phyloP scores from a whole-genome alignment of 2,797 vertebrate species.

The Onychomys torridus region DNA sequence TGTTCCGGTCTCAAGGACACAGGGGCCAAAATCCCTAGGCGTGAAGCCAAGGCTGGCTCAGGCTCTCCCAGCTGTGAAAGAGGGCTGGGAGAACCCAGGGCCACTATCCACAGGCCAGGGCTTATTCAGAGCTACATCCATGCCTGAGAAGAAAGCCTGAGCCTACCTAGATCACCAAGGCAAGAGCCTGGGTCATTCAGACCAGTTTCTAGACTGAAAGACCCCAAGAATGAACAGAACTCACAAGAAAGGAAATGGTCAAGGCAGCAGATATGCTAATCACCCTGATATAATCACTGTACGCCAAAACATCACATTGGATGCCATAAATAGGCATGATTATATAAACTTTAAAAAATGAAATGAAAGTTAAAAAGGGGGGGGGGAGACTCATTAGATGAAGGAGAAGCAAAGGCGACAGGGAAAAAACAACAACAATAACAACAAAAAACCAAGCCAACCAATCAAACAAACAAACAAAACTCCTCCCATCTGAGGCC shows the following conservation, averaged over 20 bases:
- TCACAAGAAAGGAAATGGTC: not conserved
- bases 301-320: not conserved
- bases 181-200: not conserved
- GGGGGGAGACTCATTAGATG: not conserved
- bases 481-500: not conserved
- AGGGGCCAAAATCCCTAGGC: not conserved
- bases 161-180: not conserved
- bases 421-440: too few relatives aligned
- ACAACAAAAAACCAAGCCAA: too few relatives aligned
- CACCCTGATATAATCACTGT: not conserved
- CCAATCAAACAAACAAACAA: not conserved
- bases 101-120: not conserved
- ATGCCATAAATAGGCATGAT: not conserved
- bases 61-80: not conserved
- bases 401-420: not conserved
- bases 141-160: not conserved
- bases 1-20: not conserved
- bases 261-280: not conserved
- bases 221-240: not conserved
- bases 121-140: not conserved
- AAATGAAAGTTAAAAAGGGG: not conserved
- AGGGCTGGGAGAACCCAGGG: not conserved
- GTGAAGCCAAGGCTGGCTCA: not conserved
- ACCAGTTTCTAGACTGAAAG: not conserved
- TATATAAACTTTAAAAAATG: not conserved